Evolutionary conservation across 2,797 vertebrate genomes (phyloP).

Genomic region (Danio aesculapii): DNA sequence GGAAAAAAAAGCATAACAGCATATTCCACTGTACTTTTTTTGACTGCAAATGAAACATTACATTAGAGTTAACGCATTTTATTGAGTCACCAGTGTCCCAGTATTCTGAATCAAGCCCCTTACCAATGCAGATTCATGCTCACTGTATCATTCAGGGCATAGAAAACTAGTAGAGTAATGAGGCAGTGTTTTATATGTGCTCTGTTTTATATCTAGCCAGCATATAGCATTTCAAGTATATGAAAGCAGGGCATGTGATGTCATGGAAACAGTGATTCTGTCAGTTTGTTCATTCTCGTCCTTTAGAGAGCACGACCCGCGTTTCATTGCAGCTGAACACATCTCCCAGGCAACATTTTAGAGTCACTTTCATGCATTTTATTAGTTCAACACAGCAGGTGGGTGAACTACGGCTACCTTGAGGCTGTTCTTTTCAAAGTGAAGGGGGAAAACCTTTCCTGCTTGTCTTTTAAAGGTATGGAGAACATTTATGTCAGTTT

Average conservation of each 20-base stretch:
- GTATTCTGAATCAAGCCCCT: background rate
- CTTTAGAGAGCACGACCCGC: constrained; percentile 17
- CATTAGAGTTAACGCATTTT: background rate
- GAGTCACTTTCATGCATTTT: constrained; percentile 53
- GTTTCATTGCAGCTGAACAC: constrained; percentile 32
- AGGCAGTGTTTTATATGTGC: background rate
- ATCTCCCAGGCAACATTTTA: constrained; percentile 54
- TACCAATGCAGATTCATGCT: background rate
- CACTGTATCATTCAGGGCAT: background rate
- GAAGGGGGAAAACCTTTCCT: background rate
- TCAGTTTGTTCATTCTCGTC: constrained; percentile 22
- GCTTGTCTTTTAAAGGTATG: constrained; percentile 7
- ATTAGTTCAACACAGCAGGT: constrained; percentile 52
- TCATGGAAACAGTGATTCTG: constrained; percentile 34
- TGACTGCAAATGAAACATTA: background rate
- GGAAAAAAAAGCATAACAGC: background rate
- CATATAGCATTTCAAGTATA: constrained; percentile 15
- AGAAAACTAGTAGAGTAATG: background rate
- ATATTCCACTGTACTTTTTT: background rate
- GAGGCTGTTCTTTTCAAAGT: constrained; percentile 54
- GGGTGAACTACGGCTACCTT: constrained; percentile 50
- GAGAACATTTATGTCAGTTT: constrained; percentile 50
- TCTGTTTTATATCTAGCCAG: background rate
- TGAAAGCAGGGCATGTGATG: constrained; percentile 26
- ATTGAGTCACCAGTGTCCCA: background rate